These are phyloP conservation scores for Mohoua ochrocephala DNA, from an alignment of 2,113 vertebrate species.

Conservation along the genomic window DNA sequence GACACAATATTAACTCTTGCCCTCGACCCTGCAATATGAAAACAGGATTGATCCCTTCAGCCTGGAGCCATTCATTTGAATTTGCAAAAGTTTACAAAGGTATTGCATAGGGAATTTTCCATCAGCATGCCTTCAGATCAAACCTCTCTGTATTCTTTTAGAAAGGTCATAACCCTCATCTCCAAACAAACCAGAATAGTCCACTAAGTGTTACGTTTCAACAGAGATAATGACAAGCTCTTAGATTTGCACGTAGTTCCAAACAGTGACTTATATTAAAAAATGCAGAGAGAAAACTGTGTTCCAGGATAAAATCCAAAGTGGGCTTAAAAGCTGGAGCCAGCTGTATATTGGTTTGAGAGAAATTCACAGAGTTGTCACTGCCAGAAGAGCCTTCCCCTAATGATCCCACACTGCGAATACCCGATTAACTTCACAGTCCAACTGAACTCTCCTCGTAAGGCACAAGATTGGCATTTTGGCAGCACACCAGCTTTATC, in stretches of 20 bases:
- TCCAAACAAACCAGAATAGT: background rate
- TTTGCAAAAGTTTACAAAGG: background rate
- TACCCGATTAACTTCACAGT: background rate
- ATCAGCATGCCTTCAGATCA: background rate
- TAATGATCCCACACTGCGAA: background rate
- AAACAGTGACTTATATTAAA: background rate
- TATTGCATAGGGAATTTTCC: background rate
- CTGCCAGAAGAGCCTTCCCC: background rate
- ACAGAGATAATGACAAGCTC: background rate
- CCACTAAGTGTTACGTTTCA: background rate
- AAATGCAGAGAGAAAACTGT: background rate
- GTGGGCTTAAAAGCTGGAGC: background rate
- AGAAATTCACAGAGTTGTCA: background rate
- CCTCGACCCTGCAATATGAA: background rate
- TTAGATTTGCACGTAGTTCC: background rate
- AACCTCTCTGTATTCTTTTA: background rate
- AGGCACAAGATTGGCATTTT: background rate
- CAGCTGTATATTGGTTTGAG: background rate
- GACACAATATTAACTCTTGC: background rate
- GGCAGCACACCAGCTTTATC: conserved; percentile 17
- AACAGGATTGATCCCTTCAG: background rate
- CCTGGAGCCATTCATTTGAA: background rate
- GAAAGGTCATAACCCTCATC: background rate
- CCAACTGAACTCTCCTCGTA: background rate
- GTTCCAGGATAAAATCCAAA: background rate